Percentiles rank a stretch among this genome's conserved stretches.
phyloP scores from a whole-genome alignment of 2,113 vertebrate species.

The crab-eating macaque (Macaca fascicularis) region T2T-MFA8v1.1 NC_088392.1:79936501-79937000 shows the following conservation, averaged over 20 bases:
- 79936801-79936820: background rate
- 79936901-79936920: background rate
- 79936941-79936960: background rate
- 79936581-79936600: background rate
- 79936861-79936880: background rate
- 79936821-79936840: background rate
- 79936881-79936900: background rate
- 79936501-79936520: background rate
- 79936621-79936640: background rate
- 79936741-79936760: background rate
- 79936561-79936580: background rate
- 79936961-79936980: background rate
- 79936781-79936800: background rate
- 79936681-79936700: background rate
- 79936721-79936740: background rate
- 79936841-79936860: background rate
- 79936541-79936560: background rate
- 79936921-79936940: background rate
- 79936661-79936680: background rate
- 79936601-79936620: background rate
- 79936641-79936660: background rate
- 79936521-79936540: rapidly evolving
- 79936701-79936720: too few relatives aligned
- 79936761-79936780: background rate
- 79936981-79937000: background rate